Evolutionary conservation across 1,140 invertebrate species (phyloP).

Genomic region (Argopecten irradians): DNA sequence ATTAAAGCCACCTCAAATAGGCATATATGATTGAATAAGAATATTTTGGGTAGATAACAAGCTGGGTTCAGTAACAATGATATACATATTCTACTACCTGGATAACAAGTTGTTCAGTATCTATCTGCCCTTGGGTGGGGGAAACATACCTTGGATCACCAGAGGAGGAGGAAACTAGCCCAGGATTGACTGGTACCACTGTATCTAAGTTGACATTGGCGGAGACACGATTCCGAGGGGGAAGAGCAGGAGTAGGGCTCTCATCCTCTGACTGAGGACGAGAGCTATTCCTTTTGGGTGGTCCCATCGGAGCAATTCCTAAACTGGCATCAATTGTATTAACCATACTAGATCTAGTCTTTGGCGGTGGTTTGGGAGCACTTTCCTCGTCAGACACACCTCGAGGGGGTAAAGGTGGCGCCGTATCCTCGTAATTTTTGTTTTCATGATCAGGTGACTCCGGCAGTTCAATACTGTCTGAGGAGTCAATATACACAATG

Average conservation of each 20-base stretch:
- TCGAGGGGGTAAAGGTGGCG: conserved; percentile 29
- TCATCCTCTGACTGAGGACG: conserved; percentile 31
- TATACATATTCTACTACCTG: no score
- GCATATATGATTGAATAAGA: no score
- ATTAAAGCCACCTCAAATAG: no score
- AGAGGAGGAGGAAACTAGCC: not conserved
- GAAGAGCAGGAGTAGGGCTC: conserved; percentile 30
- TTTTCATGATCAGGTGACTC: not conserved
- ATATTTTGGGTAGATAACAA: no score
- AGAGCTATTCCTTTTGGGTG: conserved; percentile 24
- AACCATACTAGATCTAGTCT: not conserved
- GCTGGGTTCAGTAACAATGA: no score
- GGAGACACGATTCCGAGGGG: conserved; percentile 31
- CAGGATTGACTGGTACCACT: conserved; percentile 28
- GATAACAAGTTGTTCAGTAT: no score
- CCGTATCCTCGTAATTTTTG: not conserved
- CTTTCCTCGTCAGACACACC: not conserved
- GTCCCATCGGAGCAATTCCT: conserved; percentile 24
- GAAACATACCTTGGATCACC: not conserved
- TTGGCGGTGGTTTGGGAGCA: conserved; percentile 25
- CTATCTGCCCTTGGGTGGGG: no score
- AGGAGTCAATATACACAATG: conserved; percentile 38
- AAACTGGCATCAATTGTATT: not conserved
- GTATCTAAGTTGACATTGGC: conserved; percentile 35
- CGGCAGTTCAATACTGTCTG: conserved; percentile 14